phyloP scores from a whole-genome alignment of 2,888 invertebrate genomes.

The Barypeithes pellucidus region DNA sequence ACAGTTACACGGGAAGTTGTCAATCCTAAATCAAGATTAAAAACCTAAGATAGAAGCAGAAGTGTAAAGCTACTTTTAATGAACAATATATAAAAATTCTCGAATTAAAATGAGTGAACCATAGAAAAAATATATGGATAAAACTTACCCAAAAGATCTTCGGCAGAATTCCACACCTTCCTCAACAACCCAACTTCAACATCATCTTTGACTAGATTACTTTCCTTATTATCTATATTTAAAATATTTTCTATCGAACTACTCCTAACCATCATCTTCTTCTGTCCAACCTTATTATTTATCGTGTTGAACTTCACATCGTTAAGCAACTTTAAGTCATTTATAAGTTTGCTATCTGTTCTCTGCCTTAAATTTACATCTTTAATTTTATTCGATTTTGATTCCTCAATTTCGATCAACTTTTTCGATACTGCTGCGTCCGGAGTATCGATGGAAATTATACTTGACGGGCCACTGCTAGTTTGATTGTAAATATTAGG shows the following conservation, averaged over 20 bases:
- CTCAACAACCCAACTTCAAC: slow-evolving; percentile 58
- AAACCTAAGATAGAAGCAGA: too few species aligned
- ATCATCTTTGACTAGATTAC: slow-evolving; percentile 59
- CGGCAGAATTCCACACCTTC: slow-evolving; percentile 70
- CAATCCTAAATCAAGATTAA: too few species aligned
- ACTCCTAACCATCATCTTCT: slow-evolving; percentile 59
- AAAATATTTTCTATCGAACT: slow-evolving; percentile 64
- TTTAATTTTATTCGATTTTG: slow-evolving; percentile 53
- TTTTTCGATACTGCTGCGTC: slow-evolving; percentile 42
- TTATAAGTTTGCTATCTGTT: slow-evolving; percentile 56
- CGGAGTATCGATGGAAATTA: slow-evolving; percentile 65
- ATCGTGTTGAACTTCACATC: slow-evolving; percentile 58
- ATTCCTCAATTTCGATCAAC: slow-evolving; percentile 47
- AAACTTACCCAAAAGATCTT: slow-evolving; percentile 64
- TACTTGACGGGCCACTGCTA: slow-evolving; percentile 61
- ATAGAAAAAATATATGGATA: too few species aligned
- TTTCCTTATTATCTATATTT: slow-evolving; percentile 58
- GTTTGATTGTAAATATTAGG: slow-evolving; percentile 25
- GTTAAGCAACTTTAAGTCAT: slow-evolving; percentile 54
- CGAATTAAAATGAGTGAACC: too few species aligned
- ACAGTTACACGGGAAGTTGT: too few species aligned
- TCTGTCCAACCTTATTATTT: slow-evolving; percentile 56
- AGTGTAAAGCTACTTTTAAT: too few species aligned
- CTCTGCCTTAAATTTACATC: slow-evolving; percentile 60
- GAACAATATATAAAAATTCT: too few species aligned